phyloP scores from a whole-genome alignment of 2,888 invertebrate genomes.

The Plemyria rubiginata region DNA sequence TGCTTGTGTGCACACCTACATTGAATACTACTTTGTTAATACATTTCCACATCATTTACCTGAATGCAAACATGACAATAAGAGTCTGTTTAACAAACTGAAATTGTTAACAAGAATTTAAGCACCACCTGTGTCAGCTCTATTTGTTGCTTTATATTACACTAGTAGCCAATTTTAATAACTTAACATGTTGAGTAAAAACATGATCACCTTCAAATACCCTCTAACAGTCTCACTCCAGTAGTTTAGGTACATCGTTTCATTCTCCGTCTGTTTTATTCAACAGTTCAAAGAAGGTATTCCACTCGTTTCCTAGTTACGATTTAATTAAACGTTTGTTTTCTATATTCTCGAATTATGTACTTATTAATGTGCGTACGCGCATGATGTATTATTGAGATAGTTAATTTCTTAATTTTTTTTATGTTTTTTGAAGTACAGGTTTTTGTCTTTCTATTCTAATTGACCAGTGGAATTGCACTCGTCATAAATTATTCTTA shows the following conservation, averaged over 20 bases:
- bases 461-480: background rate
- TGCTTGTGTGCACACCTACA: conserved; percentile 38
- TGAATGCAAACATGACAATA: conserved; percentile 22
- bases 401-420: too few relatives aligned
- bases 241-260: background rate
- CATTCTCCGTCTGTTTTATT: conserved; percentile 2
- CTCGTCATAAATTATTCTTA: conserved; percentile 24
- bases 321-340: background rate
- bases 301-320: background rate
- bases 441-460: background rate
- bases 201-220: conserved; percentile 61
- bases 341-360: too few relatives aligned
- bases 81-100: conserved; percentile 21
- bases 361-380: too few relatives aligned
- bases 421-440: background rate
- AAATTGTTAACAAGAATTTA: conserved; percentile 17
- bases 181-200: background rate
- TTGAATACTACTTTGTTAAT: conserved; percentile 24
- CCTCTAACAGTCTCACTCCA: conserved; percentile 41
- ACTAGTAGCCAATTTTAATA: background rate
- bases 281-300: conserved; percentile 10
- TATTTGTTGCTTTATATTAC: conserved; percentile 24
- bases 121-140: conserved; percentile 32
- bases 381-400: too few relatives aligned
- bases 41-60: conserved; percentile 21